These are phyloP conservation scores for Hippoglossus hippoglossus DNA, from an alignment of 2,797 vertebrate species.

Conservation along the genomic window DNA sequence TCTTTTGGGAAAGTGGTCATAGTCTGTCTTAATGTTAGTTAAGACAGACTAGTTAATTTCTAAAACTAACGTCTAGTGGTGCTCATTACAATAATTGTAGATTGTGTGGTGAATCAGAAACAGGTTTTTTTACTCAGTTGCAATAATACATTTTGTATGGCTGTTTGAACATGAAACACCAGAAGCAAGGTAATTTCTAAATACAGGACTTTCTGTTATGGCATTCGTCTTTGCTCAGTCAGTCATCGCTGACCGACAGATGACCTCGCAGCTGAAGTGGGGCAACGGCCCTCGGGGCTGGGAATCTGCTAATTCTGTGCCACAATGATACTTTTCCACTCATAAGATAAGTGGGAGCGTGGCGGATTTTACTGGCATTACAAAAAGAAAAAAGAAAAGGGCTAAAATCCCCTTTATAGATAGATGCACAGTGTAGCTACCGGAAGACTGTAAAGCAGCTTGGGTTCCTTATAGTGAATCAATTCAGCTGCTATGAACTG, in stretches of 20 bases:
- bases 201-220: conserved; percentile 35
- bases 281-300: conserved; percentile 71
- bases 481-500: conserved; percentile 16
- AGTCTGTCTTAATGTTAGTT: background rate
- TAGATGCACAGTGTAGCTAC: conserved; percentile 20
- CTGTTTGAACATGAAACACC: conserved; percentile 1
- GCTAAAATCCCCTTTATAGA: conserved; percentile 40
- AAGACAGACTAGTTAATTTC: too few relatives aligned
- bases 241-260: conserved; percentile 73
- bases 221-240: conserved; percentile 28
- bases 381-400: conserved; percentile 38
- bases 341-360: conserved; percentile 60
- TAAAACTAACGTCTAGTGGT: too few relatives aligned
- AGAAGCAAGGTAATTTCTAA: conserved; percentile 26
- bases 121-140: background rate
- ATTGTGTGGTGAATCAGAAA: too few relatives aligned
- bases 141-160: background rate
- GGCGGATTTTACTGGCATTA: conserved; percentile 67
- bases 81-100: too few relatives aligned
- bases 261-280: conserved; percentile 80
- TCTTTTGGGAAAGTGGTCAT: background rate
- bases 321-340: conserved; percentile 51
- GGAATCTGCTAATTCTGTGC: conserved; percentile 65
- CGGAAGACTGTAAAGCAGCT: conserved; percentile 39
- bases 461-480: conserved; percentile 37